These are phyloP conservation scores for Cistogaster globosa DNA, from an alignment of 2,888 invertebrate genomes.

Conservation along the genomic window DNA sequence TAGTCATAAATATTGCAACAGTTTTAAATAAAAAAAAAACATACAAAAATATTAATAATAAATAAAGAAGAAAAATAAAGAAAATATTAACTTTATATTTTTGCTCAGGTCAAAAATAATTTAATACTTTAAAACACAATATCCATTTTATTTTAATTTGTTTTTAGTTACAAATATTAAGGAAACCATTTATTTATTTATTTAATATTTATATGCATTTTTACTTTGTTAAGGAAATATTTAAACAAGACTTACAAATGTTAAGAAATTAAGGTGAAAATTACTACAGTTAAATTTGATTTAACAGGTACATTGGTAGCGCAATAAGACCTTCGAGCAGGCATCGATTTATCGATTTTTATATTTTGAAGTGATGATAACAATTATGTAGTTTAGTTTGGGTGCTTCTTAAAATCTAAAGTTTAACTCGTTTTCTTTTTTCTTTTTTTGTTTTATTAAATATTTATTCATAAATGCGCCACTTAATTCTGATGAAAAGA, in stretches of 20 bases:
- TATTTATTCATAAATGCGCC: conserved; percentile 55
- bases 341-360: conserved; percentile 30
- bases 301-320: conserved; percentile 80
- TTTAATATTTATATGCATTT: conserved; percentile 5
- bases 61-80: conserved; percentile 25
- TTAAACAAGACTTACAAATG: conserved; percentile 58
- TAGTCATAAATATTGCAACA: conserved; percentile 66
- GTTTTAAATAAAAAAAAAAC: conserved; percentile 46
- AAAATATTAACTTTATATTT: conserved; percentile 80
- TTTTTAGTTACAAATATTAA: background rate
- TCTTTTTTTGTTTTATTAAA: no score
- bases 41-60: background rate
- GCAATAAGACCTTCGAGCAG: conserved; percentile 70
- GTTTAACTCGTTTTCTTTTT: background rate
- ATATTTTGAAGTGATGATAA: conserved; percentile 41
- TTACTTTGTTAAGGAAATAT: conserved; percentile 31
- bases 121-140: conserved; percentile 76
- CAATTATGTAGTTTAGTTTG: conserved; percentile 8
- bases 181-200: conserved; percentile 20
- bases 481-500: conserved; percentile 35
- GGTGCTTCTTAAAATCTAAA: conserved; percentile 50
- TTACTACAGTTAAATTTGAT: conserved; percentile 56
- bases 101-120: conserved; percentile 82
- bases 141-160: background rate
- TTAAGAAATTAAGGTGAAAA: conserved; percentile 29